Percentiles rank a stretch among this genome's conserved stretches.
These are phyloP conservation scores for Isurus oxyrinchus DNA, from an alignment of 2,113 vertebrate genomes.

Conservation along the genomic window DNA sequence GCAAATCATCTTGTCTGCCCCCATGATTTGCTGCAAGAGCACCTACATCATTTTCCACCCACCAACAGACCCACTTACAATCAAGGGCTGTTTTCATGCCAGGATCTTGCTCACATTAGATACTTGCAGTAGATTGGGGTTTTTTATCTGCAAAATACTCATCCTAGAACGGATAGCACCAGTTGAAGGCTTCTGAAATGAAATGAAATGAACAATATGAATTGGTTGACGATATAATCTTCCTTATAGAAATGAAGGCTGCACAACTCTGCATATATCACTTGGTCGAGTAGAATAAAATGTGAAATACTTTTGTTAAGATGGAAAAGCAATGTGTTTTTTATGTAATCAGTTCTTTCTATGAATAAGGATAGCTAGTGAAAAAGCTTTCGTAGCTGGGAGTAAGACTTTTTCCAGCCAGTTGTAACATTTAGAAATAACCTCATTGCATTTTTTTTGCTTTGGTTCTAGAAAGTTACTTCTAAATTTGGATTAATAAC, in stretches of 20 bases:
- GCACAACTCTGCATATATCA: background rate
- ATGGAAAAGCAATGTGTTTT: background rate
- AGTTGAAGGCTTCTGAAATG: slow-evolving; percentile 17
- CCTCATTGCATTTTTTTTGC: background rate
- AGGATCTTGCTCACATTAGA: background rate
- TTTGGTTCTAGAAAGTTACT: background rate
- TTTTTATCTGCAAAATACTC: background rate
- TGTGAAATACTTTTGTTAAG: background rate
- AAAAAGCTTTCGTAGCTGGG: background rate
- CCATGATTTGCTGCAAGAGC: background rate
- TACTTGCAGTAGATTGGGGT: background rate
- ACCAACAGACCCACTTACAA: background rate
- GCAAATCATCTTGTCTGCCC: background rate
- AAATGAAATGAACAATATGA: slow-evolving; percentile 17
- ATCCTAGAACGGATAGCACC: background rate
- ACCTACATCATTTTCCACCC: background rate
- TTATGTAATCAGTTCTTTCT: background rate
- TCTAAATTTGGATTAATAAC: background rate
- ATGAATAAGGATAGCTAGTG: background rate
- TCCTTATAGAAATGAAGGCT: slow-evolving; percentile 12
- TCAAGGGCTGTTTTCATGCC: background rate
- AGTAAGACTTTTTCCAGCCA: background rate
- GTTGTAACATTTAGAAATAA: background rate
- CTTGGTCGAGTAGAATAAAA: background rate
- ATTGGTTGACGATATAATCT: background rate